Conservation (phyloP, 1,140 invertebrate genomes). For the Calliopsis andreniformis region DNA sequence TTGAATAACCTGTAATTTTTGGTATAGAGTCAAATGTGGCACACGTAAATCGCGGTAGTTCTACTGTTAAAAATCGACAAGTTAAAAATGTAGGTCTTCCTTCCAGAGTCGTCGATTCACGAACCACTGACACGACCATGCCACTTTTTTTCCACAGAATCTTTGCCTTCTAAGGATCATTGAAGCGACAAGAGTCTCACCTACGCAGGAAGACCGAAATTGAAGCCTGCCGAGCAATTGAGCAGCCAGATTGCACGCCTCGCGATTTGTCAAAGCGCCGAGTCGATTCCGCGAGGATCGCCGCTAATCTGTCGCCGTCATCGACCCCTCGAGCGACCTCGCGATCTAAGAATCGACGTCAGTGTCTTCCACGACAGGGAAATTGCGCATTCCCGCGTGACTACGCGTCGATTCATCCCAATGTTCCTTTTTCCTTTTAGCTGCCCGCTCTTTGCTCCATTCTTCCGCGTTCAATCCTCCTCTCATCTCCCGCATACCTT, state of each 20-base stretch:
- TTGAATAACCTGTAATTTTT: too few species aligned
- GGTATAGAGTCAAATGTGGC: too few species aligned
- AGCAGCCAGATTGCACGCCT: slow-evolving; percentile 16
- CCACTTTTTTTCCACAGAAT: too few species aligned
- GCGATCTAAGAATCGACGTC: slow-evolving; percentile 35
- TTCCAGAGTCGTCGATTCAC: too few species aligned
- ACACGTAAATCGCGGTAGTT: too few species aligned
- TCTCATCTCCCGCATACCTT: not conserved
- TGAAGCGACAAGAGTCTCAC: too few species aligned
- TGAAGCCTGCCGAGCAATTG: not conserved
- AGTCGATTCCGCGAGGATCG: not conserved
- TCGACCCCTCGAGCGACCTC: slow-evolving; percentile 18
- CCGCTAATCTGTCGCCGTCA: slow-evolving; percentile 16
- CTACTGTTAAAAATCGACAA: too few species aligned
- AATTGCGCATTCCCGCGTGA: slow-evolving; percentile 59
- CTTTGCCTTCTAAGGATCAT: too few species aligned
- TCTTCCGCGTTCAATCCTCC: slow-evolving; percentile 1
- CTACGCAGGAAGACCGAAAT: not conserved
- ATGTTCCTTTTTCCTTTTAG: not conserved
- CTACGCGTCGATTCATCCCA: slow-evolving; percentile 59
- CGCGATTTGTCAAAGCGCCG: too few species aligned
- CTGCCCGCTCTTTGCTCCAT: slow-evolving; percentile 5
- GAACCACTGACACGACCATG: too few species aligned
- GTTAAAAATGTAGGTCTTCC: too few species aligned
- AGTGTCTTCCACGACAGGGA: slow-evolving; percentile 32